These are phyloP conservation scores for Andrena chrysosceles DNA, from an alignment of 2,888 invertebrate genomes.

Conservation along the genomic window DNA sequence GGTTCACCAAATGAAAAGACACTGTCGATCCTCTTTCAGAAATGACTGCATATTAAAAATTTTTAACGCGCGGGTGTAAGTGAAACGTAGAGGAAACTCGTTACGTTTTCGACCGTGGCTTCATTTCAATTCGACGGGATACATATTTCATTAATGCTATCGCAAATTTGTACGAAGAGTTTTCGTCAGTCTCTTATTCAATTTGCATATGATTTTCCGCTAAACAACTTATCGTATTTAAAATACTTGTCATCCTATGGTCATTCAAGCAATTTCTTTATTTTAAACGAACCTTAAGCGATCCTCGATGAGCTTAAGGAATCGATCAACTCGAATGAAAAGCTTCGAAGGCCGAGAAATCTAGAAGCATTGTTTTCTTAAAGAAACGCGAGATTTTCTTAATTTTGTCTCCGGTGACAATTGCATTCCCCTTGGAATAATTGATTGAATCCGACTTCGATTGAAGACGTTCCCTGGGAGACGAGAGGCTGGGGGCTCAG, in stretches of 20 bases:
- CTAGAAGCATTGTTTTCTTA: neutral
- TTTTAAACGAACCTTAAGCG: too few species aligned
- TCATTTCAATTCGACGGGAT: neutral
- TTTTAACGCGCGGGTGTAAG: neutral
- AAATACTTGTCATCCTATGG: too few species aligned
- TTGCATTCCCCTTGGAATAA: conserved; percentile 37
- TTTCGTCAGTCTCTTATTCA: too few species aligned
- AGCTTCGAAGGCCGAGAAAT: neutral
- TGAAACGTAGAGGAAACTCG: neutral
- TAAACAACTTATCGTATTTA: neutral
- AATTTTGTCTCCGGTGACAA: conserved; percentile 13
- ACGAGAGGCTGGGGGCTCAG: neutral
- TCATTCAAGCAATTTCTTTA: too few species aligned
- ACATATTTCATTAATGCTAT: neutral
- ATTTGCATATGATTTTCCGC: too few species aligned
- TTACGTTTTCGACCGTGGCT: neutral
- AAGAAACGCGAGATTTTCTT: neutral
- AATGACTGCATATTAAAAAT: neutral
- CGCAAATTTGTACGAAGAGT: neutral
- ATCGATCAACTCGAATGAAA: neutral
- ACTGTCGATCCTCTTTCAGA: neutral
- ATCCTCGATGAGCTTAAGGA: too few species aligned
- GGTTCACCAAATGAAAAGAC: neutral
- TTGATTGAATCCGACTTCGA: conserved; percentile 38
- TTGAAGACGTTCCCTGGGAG: conserved; percentile 14